Evolutionary conservation across 2,888 invertebrate genomes (phyloP), one percentile per base, ranked within the genome.

Genomic region (Drosophila robusta): DNA sequence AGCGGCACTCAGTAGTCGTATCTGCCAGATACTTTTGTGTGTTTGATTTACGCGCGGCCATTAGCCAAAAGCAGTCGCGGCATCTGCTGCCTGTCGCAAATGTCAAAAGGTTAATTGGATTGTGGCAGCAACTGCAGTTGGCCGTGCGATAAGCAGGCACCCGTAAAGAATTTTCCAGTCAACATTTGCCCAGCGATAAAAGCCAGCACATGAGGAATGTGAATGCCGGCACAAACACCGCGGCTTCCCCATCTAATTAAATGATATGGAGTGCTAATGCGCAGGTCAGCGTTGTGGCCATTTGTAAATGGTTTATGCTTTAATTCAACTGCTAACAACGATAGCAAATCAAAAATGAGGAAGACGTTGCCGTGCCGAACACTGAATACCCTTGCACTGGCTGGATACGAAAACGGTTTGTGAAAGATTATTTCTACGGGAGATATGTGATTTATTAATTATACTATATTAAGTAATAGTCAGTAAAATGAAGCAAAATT

Each of bases 61-160:
- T 82, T 82, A 82, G 83, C 78, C 78, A 83, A 72, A 76, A 80
- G 80, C 60, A 50, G 75, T 39, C 29, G 70, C 56, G 7, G 42
- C 69, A 62, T 44, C 69, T 50, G 49, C 70, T 55, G 77, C 57
- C 69, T 74, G 75, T 80, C 79, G 84, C 75, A 67, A 87, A 83
- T 83, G 83, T 87, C 87, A 75, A 67, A 83, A 83, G 83, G 83
- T 83, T 83, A 83, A 83, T 83, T 83, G 83, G 83, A 83, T 83
- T 83, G 83, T 78, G 87, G 84, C 87, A 76, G 73, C 79, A 75
- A 56, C 68, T 50, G 57, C 62, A 42, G 45, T 29, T 8, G 36
- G 47, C 45, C 32, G 44, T 16, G 34, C 69, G 49, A 46, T 64
- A 61, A 75, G 70, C 56, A 60, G 58, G 36, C 46, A 41, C 26